These are phyloP conservation scores for Liodrosophila aerea DNA, from an alignment of 2,888 invertebrate genomes.

Conservation along the genomic window DNA sequence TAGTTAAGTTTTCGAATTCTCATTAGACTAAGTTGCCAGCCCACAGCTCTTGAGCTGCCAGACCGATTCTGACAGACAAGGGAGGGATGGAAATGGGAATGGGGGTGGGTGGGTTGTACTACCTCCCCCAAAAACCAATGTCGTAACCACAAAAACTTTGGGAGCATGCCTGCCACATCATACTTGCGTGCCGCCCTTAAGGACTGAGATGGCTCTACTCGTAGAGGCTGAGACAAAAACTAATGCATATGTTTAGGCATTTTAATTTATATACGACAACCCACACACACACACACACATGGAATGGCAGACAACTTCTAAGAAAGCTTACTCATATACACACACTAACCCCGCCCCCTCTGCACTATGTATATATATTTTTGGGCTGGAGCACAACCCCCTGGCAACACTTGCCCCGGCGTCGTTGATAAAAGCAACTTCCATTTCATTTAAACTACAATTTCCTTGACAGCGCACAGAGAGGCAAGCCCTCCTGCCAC, in stretches of 20 bases:
- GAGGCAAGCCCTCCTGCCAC: slow-evolving; percentile 54
- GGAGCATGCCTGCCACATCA: slow-evolving; percentile 39
- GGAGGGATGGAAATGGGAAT: no score
- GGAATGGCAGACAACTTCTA: slow-evolving; percentile 60
- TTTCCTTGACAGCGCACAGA: slow-evolving; percentile 77
- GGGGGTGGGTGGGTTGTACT: slow-evolving; percentile 9
- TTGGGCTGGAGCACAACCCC: slow-evolving; percentile 3
- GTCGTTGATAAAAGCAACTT: slow-evolving; percentile 79
- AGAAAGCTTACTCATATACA: slow-evolving; percentile 64
- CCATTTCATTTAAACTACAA: slow-evolving; percentile 80
- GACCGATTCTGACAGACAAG: slow-evolving; percentile 68
- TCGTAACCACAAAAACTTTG: slow-evolving; percentile 78
- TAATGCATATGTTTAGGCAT: slow-evolving; percentile 80
- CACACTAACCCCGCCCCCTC: slow-evolving; percentile 44
- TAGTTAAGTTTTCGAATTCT: slow-evolving; percentile 78
- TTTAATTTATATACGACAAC: slow-evolving; percentile 77
- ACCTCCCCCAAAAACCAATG: slow-evolving; percentile 64
- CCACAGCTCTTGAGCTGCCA: slow-evolving; percentile 69
- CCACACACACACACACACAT: slow-evolving; percentile 33
- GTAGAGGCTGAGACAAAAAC: slow-evolving; percentile 71
- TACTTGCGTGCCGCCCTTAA: slow-evolving; percentile 21
- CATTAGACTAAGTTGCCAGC: slow-evolving; percentile 78
- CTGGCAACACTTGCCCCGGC: slow-evolving; percentile 38
- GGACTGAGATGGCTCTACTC: slow-evolving; percentile 40
- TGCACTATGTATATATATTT: no score